These are phyloP conservation scores for Speoplatyrhinus poulsoni DNA, from an alignment of 2,113 vertebrate genomes.

Conservation along the genomic window DNA sequence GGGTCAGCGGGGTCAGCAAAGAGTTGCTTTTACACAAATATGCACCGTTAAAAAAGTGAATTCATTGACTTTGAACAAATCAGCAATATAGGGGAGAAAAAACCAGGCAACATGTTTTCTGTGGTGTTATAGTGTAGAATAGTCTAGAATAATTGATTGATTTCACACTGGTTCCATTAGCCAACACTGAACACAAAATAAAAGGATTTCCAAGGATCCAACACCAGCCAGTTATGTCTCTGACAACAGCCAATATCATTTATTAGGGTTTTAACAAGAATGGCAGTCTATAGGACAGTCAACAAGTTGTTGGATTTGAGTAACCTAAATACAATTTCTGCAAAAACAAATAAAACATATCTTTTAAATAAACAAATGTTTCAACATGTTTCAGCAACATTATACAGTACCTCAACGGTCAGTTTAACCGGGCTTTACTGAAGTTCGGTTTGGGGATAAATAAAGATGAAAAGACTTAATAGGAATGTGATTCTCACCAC, in stretches of 20 bases:
- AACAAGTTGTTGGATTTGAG: too few species aligned
- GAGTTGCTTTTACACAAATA: slow-evolving; percentile 17
- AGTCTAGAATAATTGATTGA: slow-evolving; percentile 13
- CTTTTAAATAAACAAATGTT: too few species aligned
- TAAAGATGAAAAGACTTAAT: too few species aligned
- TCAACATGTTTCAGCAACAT: too few species aligned
- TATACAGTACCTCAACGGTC: too few species aligned
- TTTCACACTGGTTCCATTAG: slow-evolving; percentile 36
- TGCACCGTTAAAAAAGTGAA: neutral
- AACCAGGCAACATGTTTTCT: neutral
- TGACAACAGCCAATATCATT: slow-evolving; percentile 15
- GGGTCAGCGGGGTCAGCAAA: slow-evolving; percentile 11
- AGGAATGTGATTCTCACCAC: too few species aligned
- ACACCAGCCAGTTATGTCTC: slow-evolving; percentile 28
- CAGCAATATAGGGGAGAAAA: too few species aligned
- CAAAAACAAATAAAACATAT: too few species aligned
- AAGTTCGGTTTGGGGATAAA: too few species aligned
- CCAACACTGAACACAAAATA: slow-evolving; percentile 35
- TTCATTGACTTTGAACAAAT: neutral
- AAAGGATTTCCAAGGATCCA: slow-evolving; percentile 42
- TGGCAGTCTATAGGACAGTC: too few species aligned
- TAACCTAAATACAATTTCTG: too few species aligned
- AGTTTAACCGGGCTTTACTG: too few species aligned
- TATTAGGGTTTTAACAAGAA: slow-evolving; percentile 7
- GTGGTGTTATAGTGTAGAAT: neutral